Evolutionary conservation across 1,140 invertebrate genomes (phyloP).

Genomic region (Drusus annulatus): DNA sequence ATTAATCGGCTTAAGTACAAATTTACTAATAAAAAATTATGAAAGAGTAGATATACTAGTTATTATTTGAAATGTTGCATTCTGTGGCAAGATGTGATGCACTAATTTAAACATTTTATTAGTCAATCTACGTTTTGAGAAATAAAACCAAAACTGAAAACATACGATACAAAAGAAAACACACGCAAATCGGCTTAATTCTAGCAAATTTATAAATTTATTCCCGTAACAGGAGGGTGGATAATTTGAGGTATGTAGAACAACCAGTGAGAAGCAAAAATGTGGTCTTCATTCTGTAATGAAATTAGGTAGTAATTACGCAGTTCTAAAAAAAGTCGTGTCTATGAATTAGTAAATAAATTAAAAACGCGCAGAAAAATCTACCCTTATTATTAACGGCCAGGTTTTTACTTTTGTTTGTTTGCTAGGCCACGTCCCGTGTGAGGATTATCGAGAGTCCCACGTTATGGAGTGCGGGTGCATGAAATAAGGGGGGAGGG

Average conservation of each 20-base stretch:
- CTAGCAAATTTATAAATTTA: conserved; percentile 36
- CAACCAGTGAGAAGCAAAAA: background rate
- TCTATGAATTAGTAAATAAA: background rate
- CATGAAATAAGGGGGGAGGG: background rate
- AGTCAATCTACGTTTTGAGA: no score
- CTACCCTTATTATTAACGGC: background rate
- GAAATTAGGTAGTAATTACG: background rate
- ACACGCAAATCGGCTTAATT: background rate
- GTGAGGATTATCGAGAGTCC: conserved; percentile 11
- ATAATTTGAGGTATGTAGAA: conserved; percentile 13
- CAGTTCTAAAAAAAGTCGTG: background rate
- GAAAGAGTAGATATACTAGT: no score
- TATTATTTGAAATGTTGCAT: no score
- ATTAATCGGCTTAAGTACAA: no score
- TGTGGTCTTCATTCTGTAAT: background rate
- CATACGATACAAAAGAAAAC: background rate
- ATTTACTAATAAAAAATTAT: no score
- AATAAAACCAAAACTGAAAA: background rate
- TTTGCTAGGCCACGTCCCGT: background rate
- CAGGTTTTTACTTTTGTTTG: background rate
- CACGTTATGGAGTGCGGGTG: background rate
- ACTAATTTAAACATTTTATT: no score
- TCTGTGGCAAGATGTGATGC: no score
- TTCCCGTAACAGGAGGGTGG: conserved; percentile 11
- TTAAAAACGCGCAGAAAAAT: background rate